Percentiles rank a stretch among this genome's conserved stretches.
Evolutionary conservation across 2,888 invertebrate genomes (phyloP).

Genomic region (Aphodius granarius): DNA sequence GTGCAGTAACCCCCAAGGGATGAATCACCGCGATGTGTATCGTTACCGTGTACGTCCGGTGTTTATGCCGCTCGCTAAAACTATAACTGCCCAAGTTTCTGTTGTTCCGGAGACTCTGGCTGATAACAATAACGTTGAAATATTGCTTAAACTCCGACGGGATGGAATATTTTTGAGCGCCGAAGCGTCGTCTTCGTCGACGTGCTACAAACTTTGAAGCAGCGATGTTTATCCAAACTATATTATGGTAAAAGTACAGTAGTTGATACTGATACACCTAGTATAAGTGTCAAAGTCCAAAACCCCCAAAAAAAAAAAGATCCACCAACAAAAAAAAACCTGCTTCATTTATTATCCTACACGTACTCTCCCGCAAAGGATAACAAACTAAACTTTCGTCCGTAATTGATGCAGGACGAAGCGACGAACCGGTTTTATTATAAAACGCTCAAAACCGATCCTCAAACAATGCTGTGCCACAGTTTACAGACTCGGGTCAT

Average conservation of each 20-base stretch:
- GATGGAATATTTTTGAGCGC: neutral
- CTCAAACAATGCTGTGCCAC: neutral
- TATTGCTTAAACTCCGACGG: neutral
- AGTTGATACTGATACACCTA: no score
- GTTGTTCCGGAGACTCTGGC: neutral
- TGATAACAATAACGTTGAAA: slow-evolving; percentile 9
- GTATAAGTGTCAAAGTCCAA: no score
- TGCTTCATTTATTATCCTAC: neutral
- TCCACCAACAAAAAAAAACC: neutral
- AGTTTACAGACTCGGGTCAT: neutral
- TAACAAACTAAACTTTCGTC: neutral
- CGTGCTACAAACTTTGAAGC: neutral
- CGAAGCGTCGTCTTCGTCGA: neutral
- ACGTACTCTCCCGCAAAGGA: neutral
- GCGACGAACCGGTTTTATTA: neutral
- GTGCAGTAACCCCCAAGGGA: neutral
- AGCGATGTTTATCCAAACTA: neutral
- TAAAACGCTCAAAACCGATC: slow-evolving; percentile 1
- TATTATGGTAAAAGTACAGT: no score
- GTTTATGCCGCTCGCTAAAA: slow-evolving; percentile 3
- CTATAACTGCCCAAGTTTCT: slow-evolving; percentile 14
- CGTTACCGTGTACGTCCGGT: slow-evolving; percentile 2
- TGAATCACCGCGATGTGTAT: slow-evolving; percentile 7
- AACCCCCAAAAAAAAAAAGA: no score
- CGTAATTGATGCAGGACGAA: neutral